These are phyloP conservation scores for Phataginus tetradactyla DNA, from an alignment of 2,797 vertebrate species.

Conservation along the genomic window DNA sequence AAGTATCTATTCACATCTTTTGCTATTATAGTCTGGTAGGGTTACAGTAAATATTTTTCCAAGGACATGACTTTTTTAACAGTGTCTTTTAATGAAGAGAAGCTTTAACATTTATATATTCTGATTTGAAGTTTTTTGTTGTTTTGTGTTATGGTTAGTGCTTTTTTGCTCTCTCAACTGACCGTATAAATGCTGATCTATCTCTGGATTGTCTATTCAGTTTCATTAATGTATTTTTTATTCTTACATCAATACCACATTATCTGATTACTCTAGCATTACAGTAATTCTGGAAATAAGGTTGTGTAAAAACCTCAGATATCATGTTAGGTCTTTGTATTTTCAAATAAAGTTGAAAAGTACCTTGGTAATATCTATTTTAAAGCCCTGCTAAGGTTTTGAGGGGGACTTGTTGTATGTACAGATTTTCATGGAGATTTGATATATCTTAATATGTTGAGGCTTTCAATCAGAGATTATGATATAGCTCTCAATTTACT, in stretches of 20 bases:
- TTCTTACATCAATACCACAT: neutral
- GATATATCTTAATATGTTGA: neutral
- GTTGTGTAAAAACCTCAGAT: neutral
- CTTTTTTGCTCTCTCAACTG: neutral
- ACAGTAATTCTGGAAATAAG: neutral
- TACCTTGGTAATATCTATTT: neutral
- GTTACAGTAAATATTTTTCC: neutral
- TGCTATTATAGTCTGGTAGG: neutral
- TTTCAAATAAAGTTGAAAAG: neutral
- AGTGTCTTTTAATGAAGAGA: neutral
- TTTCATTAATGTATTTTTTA: neutral
- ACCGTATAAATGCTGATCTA: neutral
- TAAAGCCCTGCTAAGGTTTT: neutral
- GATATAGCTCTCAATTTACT: neutral
- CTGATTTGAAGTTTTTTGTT: neutral
- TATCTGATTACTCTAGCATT: neutral
- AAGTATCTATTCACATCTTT: neutral
- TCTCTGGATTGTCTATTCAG: neutral
- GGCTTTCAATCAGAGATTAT: neutral
- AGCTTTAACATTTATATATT: neutral
- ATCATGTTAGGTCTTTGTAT: neutral
- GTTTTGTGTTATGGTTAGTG: neutral
- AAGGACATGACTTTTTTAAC: neutral
- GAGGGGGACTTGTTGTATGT: neutral
- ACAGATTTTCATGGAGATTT: neutral